Conservation (phyloP, 2,888 invertebrate species). For the Microplitis manilae region DNA sequence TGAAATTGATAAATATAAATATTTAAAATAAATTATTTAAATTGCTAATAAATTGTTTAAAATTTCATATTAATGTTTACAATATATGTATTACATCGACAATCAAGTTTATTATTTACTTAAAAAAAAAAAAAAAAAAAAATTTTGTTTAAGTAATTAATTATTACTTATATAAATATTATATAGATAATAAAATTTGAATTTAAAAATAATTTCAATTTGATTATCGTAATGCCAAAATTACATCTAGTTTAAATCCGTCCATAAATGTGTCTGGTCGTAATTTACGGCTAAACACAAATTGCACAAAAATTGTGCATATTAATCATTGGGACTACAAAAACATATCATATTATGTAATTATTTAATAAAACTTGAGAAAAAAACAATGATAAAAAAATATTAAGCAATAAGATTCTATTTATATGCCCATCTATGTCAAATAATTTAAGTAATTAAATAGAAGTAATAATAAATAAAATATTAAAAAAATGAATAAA, state of each 20-base stretch:
- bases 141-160: slow-evolving; percentile 11
- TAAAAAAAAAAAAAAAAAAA: slow-evolving; percentile 27
- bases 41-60: slow-evolving; percentile 26
- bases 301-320: slow-evolving; percentile 70
- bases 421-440: slow-evolving; percentile 67
- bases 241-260: slow-evolving; percentile 66
- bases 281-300: slow-evolving; percentile 61
- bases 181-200: neutral
- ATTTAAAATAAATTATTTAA: neutral
- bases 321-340: slow-evolving; percentile 73
- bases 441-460: slow-evolving; percentile 48
- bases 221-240: slow-evolving; percentile 62
- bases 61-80: slow-evolving; percentile 23
- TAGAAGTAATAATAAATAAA: slow-evolving; percentile 28
- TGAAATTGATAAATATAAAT: slow-evolving; percentile 39
- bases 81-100: neutral
- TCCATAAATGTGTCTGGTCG: slow-evolving; percentile 61
- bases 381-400: slow-evolving; percentile 55
- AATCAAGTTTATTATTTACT: neutral
- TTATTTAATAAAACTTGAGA: slow-evolving; percentile 48
- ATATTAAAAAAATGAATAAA: slow-evolving; percentile 42
- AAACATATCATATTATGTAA: slow-evolving; percentile 69
- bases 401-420: slow-evolving; percentile 71
- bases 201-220: slow-evolving; percentile 26
- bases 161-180: slow-evolving; percentile 6